These are phyloP conservation scores for Pangasius macronema DNA, from an alignment of 2,797 vertebrate genomes.

Conservation along the genomic window DNA sequence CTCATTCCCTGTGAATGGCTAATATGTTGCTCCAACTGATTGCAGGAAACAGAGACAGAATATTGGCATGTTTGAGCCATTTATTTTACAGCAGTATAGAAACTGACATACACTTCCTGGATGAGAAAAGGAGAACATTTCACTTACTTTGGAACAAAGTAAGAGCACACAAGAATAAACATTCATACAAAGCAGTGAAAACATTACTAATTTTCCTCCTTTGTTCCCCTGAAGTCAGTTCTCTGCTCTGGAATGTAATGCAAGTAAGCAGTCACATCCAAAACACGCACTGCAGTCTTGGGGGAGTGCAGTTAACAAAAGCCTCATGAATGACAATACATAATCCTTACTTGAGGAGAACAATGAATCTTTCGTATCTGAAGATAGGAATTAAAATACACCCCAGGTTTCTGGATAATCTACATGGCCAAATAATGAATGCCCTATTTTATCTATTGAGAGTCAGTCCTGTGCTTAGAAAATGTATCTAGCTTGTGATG, in stretches of 20 bases:
- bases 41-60: neutral
- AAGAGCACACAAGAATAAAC: neutral
- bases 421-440: neutral
- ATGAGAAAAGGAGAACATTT: neutral
- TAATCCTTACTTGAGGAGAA: neutral
- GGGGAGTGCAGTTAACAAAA: neutral
- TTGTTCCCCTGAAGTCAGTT: neutral
- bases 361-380: neutral
- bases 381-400: neutral
- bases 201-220: neutral
- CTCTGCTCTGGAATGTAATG: neutral
- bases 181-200: neutral
- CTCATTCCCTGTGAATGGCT: neutral
- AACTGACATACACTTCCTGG: neutral
- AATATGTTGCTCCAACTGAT: neutral
- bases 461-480: neutral
- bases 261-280: neutral
- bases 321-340: constrained; percentile 4
- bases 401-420: neutral
- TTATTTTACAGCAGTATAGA: neutral
- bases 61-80: neutral
- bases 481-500: neutral
- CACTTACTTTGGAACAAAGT: neutral
- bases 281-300: neutral
- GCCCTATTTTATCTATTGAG: neutral